Percentiles rank a stretch among this genome's conserved stretches.
phyloP scores from a whole-genome alignment of 2,888 invertebrate genomes.

The Parnassius glacialis region DNA sequence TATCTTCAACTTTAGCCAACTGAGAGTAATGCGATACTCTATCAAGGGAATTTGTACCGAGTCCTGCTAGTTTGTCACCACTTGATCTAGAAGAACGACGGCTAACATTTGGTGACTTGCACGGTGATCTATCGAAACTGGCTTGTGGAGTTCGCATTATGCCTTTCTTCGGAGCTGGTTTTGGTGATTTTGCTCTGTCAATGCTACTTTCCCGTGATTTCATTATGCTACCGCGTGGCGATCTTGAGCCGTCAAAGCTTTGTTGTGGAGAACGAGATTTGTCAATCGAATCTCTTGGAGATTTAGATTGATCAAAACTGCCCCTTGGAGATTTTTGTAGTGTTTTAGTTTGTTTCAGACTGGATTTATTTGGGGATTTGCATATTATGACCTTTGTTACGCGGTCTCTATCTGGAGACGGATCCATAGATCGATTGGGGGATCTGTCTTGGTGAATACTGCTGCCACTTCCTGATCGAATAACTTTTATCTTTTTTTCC shows the following conservation, averaged over 20 bases:
- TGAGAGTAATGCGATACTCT: constrained; percentile 75
- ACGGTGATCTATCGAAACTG: constrained; percentile 72
- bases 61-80: constrained; percentile 67
- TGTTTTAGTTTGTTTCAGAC: constrained; percentile 65
- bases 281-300: constrained; percentile 80
- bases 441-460: constrained; percentile 72
- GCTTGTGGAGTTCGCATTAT: constrained; percentile 78
- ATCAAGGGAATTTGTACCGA: constrained; percentile 75
- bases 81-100: constrained; percentile 67
- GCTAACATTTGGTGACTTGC: constrained; percentile 71
- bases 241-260: constrained; percentile 77
- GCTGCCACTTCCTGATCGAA: constrained; percentile 79
- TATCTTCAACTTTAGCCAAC: constrained; percentile 73
- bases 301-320: constrained; percentile 74
- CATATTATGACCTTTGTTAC: constrained; percentile 76
- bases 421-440: constrained; percentile 57
- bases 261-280: constrained; percentile 80
- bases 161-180: constrained; percentile 74
- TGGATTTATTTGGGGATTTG: constrained; percentile 76
- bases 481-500: constrained; percentile 69
- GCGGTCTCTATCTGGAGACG: constrained; percentile 67
- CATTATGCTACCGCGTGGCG: constrained; percentile 74
- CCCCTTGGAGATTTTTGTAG: constrained; percentile 77
- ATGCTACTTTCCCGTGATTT: constrained; percentile 72
- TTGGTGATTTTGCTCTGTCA: constrained; percentile 70